Evolutionary conservation across 2,888 invertebrate genomes (phyloP).

Genomic region (Colostygia pectinataria): DNA sequence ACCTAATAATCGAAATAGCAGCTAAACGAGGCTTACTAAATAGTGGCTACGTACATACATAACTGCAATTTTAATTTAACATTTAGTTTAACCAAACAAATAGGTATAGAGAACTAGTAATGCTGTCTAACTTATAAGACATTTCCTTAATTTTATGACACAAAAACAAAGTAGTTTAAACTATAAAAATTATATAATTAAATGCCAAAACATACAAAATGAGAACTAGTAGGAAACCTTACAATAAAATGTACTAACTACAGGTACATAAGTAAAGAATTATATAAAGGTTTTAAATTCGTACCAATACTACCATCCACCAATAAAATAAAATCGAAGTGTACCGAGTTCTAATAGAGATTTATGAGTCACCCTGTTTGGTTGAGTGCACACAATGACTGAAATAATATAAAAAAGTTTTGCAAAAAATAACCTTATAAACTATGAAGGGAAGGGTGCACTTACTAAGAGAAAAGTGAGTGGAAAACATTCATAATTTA

Average conservation of each 20-base stretch:
- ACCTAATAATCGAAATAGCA: constrained; percentile 41
- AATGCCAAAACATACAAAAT: constrained; percentile 16
- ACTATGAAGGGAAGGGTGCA: constrained; percentile 58
- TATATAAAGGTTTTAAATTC: constrained; percentile 32
- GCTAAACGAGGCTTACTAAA: background rate
- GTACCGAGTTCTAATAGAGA: constrained; percentile 32
- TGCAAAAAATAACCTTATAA: constrained; percentile 24
- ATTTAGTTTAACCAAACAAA: too few relatives aligned
- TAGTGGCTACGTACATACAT: too few relatives aligned
- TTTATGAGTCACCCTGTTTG: constrained; percentile 38
- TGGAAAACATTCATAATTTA: constrained; percentile 73
- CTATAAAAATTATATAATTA: constrained; percentile 14
- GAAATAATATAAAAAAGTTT: constrained; percentile 34
- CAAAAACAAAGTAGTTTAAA: background rate
- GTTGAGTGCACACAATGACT: constrained; percentile 36
- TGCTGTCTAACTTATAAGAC: too few relatives aligned
- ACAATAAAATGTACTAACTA: constrained; percentile 14
- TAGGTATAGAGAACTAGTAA: too few relatives aligned
- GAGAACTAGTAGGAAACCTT: constrained; percentile 11
- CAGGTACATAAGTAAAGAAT: constrained; percentile 22
- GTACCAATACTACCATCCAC: constrained; percentile 40
- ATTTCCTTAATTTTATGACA: constrained; percentile 8
- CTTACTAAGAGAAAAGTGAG: constrained; percentile 50
- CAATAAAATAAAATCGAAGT: constrained; percentile 32
- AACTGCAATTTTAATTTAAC: too few relatives aligned